phyloP scores from a whole-genome alignment of 2,797 vertebrate genomes.

The Myotis vivesi region DNA sequence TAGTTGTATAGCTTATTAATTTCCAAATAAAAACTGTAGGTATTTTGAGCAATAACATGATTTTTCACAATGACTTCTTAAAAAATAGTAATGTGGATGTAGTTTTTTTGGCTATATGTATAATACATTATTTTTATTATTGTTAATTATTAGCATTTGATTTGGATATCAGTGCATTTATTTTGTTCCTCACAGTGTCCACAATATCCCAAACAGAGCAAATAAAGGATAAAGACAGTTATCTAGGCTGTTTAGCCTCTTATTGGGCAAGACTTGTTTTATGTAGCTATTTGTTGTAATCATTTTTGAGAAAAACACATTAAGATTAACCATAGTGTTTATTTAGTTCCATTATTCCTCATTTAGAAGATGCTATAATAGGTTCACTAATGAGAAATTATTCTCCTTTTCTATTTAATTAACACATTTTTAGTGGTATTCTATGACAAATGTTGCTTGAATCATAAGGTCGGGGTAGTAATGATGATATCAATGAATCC shows the following conservation, averaged over 20 bases:
- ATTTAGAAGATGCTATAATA: not conserved
- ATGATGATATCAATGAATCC: not conserved
- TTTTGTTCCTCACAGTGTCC: not conserved
- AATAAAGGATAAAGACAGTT: not conserved
- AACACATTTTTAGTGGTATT: not conserved
- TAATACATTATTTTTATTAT: not conserved
- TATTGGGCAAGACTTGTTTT: not conserved
- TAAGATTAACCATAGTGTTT: not conserved
- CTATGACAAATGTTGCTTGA: not conserved
- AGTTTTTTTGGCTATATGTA: not conserved
- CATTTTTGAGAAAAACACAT: not conserved
- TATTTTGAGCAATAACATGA: not conserved
- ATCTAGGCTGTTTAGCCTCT: not conserved
- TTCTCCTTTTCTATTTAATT: not conserved
- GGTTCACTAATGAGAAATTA: not conserved
- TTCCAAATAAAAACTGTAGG: not conserved
- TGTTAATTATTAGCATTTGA: not conserved
- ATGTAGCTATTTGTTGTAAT: not conserved
- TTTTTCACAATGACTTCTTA: not conserved
- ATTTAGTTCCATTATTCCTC: not conserved
- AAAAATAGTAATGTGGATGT: not conserved
- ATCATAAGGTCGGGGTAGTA: not conserved
- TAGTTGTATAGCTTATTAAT: not conserved
- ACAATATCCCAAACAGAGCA: not conserved
- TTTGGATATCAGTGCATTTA: not conserved